These are phyloP conservation scores for Liodrosophila aerea DNA, from an alignment of 2,888 invertebrate species.

Conservation along the genomic window DNA sequence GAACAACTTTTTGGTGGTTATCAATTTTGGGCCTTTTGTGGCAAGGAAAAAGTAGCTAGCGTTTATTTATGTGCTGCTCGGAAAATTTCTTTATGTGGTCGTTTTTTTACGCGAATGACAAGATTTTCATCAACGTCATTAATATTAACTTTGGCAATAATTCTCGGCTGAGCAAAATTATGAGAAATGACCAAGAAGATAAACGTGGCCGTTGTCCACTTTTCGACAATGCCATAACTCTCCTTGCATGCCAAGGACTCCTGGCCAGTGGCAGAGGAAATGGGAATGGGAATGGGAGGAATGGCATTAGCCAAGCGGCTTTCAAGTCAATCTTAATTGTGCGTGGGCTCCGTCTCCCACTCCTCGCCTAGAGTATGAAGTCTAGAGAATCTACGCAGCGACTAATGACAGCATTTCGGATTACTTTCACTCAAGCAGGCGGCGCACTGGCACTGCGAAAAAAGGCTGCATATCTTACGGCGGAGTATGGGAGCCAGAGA, in stretches of 20 bases:
- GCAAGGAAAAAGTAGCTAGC: slow-evolving; percentile 26
- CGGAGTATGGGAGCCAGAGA: neutral
- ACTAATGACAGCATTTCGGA: slow-evolving; percentile 71
- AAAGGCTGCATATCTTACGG: slow-evolving; percentile 22
- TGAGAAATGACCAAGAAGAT: slow-evolving; percentile 76
- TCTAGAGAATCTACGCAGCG: slow-evolving; percentile 22
- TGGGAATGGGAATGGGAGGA: slow-evolving; percentile 5
- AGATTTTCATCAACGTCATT: slow-evolving; percentile 80
- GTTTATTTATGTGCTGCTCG: slow-evolving; percentile 66
- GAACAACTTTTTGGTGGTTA: slow-evolving; percentile 65
- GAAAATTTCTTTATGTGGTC: slow-evolving; percentile 27
- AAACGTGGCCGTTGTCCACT: slow-evolving; percentile 60
- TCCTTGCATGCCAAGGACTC: slow-evolving; percentile 6
- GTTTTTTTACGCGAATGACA: slow-evolving; percentile 67
- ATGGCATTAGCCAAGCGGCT: slow-evolving; percentile 60
- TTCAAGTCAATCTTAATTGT: slow-evolving; percentile 73
- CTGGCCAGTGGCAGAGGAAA: neutral
- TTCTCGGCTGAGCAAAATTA: slow-evolving; percentile 75
- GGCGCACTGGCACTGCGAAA: too few relatives aligned
- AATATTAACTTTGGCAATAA: slow-evolving; percentile 79
- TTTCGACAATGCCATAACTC: slow-evolving; percentile 70
- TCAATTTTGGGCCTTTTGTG: slow-evolving; percentile 69
- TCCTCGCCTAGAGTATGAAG: slow-evolving; percentile 1
- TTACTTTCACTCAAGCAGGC: slow-evolving; percentile 65
- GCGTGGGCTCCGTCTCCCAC: slow-evolving; percentile 24